phyloP scores from a whole-genome alignment of 1,140 invertebrate genomes.

The Sipha flava region DNA sequence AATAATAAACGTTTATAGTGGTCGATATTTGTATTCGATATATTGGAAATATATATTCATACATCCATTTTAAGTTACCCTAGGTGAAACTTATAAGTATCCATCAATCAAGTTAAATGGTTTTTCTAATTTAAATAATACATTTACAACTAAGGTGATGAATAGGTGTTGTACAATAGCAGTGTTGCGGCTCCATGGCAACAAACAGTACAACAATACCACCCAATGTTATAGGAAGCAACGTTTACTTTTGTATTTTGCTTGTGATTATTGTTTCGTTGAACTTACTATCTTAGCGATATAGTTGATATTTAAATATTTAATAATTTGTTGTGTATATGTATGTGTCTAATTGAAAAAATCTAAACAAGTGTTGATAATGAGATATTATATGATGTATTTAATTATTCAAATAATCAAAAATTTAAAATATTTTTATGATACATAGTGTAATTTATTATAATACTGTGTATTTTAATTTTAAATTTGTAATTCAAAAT shows the following conservation, averaged over 20 bases:
- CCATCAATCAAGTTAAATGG: not conserved
- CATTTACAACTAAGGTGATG: not conserved
- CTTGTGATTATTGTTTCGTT: not conserved
- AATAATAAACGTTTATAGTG: too few relatives aligned
- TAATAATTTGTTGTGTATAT: too few relatives aligned
- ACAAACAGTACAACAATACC: conserved; percentile 30
- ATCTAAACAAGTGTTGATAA: not conserved
- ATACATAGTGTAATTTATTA: not conserved
- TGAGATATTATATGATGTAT: not conserved
- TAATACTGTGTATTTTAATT: not conserved
- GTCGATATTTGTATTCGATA: too few relatives aligned
- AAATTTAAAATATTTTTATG: not conserved
- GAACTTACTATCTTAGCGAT: not conserved
- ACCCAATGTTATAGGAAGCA: not conserved
- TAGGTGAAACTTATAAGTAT: not conserved
- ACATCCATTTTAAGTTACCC: not conserved
- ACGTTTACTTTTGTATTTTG: conserved; percentile 21
- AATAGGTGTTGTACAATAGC: not conserved
- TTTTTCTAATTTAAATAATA: conserved; percentile 5
- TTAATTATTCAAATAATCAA: not conserved
- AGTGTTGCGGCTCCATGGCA: conserved; percentile 12
- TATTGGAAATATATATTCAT: not conserved
- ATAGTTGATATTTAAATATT: not conserved
- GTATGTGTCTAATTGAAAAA: not conserved
- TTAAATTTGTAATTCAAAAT: not conserved